phyloP scores from a whole-genome alignment of 2,888 invertebrate genomes.

The Dexiosoma caninum region DNA sequence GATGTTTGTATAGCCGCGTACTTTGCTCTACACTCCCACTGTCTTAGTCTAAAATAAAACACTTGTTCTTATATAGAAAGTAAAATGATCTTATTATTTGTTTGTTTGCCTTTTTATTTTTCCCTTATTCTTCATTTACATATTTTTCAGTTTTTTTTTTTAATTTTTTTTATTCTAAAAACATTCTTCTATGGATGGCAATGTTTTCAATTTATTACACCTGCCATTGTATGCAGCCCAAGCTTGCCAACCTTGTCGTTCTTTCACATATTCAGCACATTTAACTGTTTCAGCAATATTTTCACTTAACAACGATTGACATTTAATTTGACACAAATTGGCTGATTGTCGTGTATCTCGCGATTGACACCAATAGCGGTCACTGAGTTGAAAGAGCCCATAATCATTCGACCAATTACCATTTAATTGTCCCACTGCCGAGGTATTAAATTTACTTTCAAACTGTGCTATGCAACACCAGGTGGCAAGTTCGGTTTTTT shows the following conservation, averaged over 20 bases:
- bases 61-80: slow-evolving; percentile 42
- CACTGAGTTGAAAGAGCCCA: slow-evolving; percentile 71
- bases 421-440: slow-evolving; percentile 76
- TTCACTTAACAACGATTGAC: slow-evolving; percentile 66
- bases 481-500: slow-evolving; percentile 65
- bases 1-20: background rate
- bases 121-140: background rate
- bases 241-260: slow-evolving; percentile 68
- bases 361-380: slow-evolving; percentile 71
- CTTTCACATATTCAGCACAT: slow-evolving; percentile 69
- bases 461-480: slow-evolving; percentile 79
- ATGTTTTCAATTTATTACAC: slow-evolving; percentile 55
- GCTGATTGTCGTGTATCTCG: slow-evolving; percentile 61
- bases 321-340: slow-evolving; percentile 69
- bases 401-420: slow-evolving; percentile 77
- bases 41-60: slow-evolving; percentile 33
- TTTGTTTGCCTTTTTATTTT: slow-evolving; percentile 2
- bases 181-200: slow-evolving; percentile 60
- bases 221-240: slow-evolving; percentile 69
- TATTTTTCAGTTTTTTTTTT: background rate
- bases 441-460: slow-evolving; percentile 78
- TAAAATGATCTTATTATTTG: slow-evolving; percentile 21
- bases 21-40: background rate
- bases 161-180: slow-evolving; percentile 43
- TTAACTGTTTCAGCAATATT: slow-evolving; percentile 66